Evolutionary conservation across 2,797 vertebrate species (phyloP).

Genomic region (Galago senegalensis): DNA sequence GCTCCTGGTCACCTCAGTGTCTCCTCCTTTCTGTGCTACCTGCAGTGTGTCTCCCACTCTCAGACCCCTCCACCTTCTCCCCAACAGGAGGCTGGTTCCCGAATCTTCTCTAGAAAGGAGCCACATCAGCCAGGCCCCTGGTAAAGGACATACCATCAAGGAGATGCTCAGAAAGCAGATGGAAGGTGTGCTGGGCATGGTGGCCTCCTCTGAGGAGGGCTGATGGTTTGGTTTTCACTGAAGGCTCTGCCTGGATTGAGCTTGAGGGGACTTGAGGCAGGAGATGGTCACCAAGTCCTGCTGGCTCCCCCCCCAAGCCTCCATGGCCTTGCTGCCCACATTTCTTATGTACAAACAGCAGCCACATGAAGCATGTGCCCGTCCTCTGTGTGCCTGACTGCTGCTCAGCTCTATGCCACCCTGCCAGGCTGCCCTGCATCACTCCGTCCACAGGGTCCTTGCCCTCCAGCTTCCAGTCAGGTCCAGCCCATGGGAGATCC

Average conservation of each 20-base stretch:
- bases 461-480: not conserved
- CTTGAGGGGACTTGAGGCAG: not conserved
- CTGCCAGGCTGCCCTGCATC: no score
- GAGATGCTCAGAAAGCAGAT: not conserved
- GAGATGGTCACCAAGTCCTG: not conserved
- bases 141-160: not conserved
- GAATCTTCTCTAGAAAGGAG: not conserved
- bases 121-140: not conserved
- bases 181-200: fast-evolving
- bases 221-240: not conserved
- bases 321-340: no score
- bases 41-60: not conserved
- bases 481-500: not conserved
- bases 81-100: not conserved
- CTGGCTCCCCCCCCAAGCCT: not conserved
- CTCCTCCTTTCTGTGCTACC: not conserved
- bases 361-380: no score
- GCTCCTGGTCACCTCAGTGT: not conserved
- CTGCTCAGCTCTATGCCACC: no score
- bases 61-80: not conserved
- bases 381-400: not conserved
- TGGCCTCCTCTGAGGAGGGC: not conserved
- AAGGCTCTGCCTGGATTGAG: not conserved
- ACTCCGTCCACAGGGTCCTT: no score
- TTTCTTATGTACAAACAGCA: not conserved